A percentile compares a stretch with the other conserved stretches of the same genome.
Evolutionary conservation across 2,888 invertebrate genomes (phyloP).

Genomic region (Tubulanus polymorphus): DNA sequence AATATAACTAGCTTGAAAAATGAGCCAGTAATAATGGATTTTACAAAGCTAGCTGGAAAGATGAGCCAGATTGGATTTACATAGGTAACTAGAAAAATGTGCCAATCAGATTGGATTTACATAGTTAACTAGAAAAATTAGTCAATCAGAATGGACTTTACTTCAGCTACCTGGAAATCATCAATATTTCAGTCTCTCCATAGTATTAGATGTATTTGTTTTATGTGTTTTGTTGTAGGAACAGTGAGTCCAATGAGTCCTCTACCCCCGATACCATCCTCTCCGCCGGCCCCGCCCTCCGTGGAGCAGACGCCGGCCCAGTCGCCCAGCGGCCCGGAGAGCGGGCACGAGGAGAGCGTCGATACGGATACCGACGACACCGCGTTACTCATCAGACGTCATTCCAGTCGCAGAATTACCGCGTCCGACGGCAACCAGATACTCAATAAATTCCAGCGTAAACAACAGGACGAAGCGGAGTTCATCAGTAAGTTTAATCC

Average conservation of each 20-base stretch:
- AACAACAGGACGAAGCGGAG: constrained; percentile 16
- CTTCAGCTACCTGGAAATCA: too few species aligned
- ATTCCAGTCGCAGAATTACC: constrained; percentile 39
- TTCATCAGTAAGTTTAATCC: neutral
- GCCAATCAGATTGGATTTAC: too few species aligned
- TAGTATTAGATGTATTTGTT: too few species aligned
- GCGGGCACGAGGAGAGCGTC: neutral
- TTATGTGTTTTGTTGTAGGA: too few species aligned
- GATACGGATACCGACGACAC: constrained; percentile 12
- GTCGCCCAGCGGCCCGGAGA: neutral
- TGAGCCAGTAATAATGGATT: too few species aligned
- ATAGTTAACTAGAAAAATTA: too few species aligned
- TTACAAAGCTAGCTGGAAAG: too few species aligned
- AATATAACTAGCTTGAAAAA: too few species aligned
- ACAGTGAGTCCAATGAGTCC: neutral
- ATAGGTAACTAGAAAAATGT: too few species aligned
- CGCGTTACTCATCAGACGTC: constrained; percentile 19
- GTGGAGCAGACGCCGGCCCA: neutral
- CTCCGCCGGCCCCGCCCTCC: neutral
- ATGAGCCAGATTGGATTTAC: too few species aligned
- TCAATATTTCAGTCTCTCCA: too few species aligned
- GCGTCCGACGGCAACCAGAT: constrained; percentile 45
- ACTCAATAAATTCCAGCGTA: constrained; percentile 39
- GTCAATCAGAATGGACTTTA: too few species aligned
- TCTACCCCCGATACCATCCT: neutral